Evolutionary conservation across 2,113 vertebrate genomes (phyloP).

Genomic region (Gymnarchus niloticus): DNA sequence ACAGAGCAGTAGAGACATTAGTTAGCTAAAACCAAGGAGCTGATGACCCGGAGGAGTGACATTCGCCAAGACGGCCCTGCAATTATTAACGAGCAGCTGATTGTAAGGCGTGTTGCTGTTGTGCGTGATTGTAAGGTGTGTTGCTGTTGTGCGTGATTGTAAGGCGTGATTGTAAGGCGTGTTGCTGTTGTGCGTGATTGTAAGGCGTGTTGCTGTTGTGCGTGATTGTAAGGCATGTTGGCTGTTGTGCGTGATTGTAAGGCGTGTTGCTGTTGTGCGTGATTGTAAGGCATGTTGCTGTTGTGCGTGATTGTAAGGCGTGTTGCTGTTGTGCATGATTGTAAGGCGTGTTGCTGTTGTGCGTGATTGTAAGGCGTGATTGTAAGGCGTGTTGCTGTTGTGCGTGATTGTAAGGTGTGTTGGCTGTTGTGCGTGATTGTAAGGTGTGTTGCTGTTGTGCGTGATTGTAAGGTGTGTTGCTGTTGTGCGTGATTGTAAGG

Average conservation of each 20-base stretch:
- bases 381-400: neutral
- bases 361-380: too few species aligned
- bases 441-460: neutral
- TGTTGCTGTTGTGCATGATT: neutral
- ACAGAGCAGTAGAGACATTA: neutral
- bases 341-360: neutral
- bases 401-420: neutral
- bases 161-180: too few species aligned
- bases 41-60: neutral
- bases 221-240: too few species aligned
- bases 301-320: neutral
- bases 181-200: neutral
- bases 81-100: neutral
- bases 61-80: neutral
- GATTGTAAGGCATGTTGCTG: neutral
- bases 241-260: neutral
- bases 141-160: neutral
- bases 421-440: neutral
- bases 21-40: neutral
- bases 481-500: neutral
- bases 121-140: neutral
- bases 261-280: neutral
- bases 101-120: neutral
- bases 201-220: neutral
- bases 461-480: neutral